phyloP scores from a whole-genome alignment of 2,888 invertebrate genomes.

The Eulithis prunata region DNA sequence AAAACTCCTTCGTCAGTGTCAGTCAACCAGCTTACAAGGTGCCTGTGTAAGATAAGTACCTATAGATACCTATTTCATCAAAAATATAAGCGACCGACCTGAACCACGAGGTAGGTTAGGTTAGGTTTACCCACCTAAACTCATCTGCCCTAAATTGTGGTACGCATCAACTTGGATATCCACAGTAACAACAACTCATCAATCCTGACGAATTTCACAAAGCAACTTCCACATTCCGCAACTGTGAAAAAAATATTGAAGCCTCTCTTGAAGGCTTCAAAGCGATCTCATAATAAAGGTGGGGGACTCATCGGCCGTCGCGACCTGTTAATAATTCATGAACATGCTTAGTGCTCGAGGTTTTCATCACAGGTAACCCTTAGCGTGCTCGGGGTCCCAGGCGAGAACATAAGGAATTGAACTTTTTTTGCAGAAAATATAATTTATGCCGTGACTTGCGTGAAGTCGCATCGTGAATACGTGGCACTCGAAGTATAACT shows the following conservation, averaged over 20 bases:
- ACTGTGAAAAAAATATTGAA: slow-evolving; percentile 51
- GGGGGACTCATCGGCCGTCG: slow-evolving; percentile 63
- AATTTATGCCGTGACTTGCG: too few relatives aligned
- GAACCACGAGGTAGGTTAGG: too few relatives aligned
- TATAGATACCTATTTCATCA: too few relatives aligned
- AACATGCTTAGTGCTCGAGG: slow-evolving; percentile 65
- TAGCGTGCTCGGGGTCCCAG: slow-evolving; percentile 2
- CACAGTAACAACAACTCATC: slow-evolving; percentile 26
- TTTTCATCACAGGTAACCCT: slow-evolving; percentile 60
- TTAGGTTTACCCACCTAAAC: too few relatives aligned
- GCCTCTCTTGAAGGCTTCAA: slow-evolving; percentile 54
- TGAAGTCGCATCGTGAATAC: too few relatives aligned
- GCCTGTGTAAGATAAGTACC: too few relatives aligned
- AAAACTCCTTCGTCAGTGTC: too few relatives aligned
- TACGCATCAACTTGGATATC: background rate
- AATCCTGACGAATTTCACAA: slow-evolving; percentile 33
- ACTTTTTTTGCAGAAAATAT: background rate
- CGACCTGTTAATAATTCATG: slow-evolving; percentile 74
- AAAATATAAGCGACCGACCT: too few relatives aligned
- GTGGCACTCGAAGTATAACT: too few relatives aligned
- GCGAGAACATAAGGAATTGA: background rate
- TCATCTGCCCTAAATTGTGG: background rate
- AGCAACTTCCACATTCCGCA: slow-evolving; percentile 38
- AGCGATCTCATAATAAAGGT: slow-evolving; percentile 69
- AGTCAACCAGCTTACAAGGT: too few relatives aligned